phyloP scores from a whole-genome alignment of 2,797 vertebrate species.

The Argentina silus region DNA sequence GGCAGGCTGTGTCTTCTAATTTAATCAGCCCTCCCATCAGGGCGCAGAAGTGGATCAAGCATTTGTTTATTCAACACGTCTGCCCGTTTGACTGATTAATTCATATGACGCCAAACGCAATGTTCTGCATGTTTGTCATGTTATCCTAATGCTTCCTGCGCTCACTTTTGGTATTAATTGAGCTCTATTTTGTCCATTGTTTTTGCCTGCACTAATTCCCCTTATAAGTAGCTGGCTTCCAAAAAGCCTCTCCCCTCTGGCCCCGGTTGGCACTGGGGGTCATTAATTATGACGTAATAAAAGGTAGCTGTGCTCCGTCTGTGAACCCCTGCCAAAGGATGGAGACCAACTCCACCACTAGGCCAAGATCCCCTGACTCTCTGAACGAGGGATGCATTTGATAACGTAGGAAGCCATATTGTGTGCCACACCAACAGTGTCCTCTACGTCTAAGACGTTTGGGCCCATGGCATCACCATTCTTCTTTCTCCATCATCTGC shows the following conservation, averaged over 20 bases:
- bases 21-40: slow-evolving; percentile 58
- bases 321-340: slow-evolving; percentile 41
- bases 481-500: not conserved
- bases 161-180: slow-evolving; percentile 27
- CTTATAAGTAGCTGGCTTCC: slow-evolving; percentile 51
- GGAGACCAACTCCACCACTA: slow-evolving; percentile 30
- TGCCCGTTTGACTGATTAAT: slow-evolving; percentile 63
- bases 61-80: slow-evolving; percentile 56
- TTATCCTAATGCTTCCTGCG: slow-evolving; percentile 1
- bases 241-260: slow-evolving; percentile 22
- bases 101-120: slow-evolving; percentile 61
- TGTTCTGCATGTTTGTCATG: slow-evolving; percentile 69
- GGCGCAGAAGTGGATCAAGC: slow-evolving; percentile 52
- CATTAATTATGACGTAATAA: slow-evolving; percentile 61
- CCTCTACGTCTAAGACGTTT: not conserved
- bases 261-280: slow-evolving; percentile 40
- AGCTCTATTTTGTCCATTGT: slow-evolving; percentile 10
- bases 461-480: not conserved
- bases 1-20: slow-evolving; percentile 53
- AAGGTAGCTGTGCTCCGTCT: slow-evolving; percentile 57
- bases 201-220: slow-evolving; percentile 44
- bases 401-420: not conserved
- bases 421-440: not conserved
- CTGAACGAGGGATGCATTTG: not conserved
- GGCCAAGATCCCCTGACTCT: not conserved